Evolutionary conservation across 2,797 vertebrate species (phyloP), one percentile per base, ranked within the genome.

Genomic region (Erithacus rubecula): DNA sequence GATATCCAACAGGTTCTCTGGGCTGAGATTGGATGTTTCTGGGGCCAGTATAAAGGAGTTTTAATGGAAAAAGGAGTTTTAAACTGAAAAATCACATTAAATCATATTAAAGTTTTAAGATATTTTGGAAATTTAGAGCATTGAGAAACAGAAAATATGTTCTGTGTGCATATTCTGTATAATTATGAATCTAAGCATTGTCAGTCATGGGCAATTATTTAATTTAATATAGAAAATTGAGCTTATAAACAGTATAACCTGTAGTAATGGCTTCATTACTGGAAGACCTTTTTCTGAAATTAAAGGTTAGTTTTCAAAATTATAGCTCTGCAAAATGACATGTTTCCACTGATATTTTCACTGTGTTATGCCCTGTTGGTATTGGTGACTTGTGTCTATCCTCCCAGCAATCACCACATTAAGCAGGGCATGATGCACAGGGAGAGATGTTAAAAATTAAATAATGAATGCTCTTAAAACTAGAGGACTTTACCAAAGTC

Each of bases 261-360:
- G 21, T 32, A 56, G 69, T 87, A 83, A 86, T 83, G 44, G 79
- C 62, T 89, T 91, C 85, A 60, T 62, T 93, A 63, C 44, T 91
- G 65, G 58, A 90, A 81, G 62, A 81, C 37, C 30, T 59, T 87
- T 87, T 78, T 80, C 87, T 92, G 72, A 86, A 93, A 95, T 81
- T 83, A 71, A 90, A 93, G 65, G 79, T 72, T 92, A 85, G 59
- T 44, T 62, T 93, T 95, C 84, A 83, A 83, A 95, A 93, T 94
- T 78, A 63, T 9, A 89, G 47, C 44, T 89, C 67, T 24, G 3
- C 53, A 65, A 63, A 87, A 60, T 68, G 56, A 53, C 78, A 41
- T 49, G 58, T 87, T 95, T 36, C 41, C 53, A n/a, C 68, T 83
- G 82, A 44, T 44, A 2, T 3, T 12, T 74, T 92, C 51, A 26